Evolutionary conservation across 2,888 invertebrate species (phyloP), one percentile per base, ranked within the genome.

Genomic region (Calephelis perditalis): DNA sequence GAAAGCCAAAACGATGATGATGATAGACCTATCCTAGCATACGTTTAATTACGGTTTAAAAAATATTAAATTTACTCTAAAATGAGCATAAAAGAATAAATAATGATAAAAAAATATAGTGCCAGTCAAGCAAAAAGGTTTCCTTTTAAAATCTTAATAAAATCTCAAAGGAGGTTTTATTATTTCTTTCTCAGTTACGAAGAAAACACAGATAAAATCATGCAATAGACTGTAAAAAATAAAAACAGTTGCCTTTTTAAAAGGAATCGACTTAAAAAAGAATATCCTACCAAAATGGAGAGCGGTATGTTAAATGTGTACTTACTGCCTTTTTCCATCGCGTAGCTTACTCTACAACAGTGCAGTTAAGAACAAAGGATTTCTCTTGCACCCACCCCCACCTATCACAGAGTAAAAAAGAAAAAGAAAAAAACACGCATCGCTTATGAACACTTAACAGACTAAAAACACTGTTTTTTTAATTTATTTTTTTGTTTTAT

Each of bases 311-410:
- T 58, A 54, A 59, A 64, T 64, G 61, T 68, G 69, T 69, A 76
- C 73, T 73, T 81, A 73, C 67, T 77, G 76, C 77, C 75, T 79
- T 79, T 75, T 70, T 68, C 65, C 65, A 66, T 70, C 69, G 72
- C 71, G 72, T 68, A 67, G 43, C 63, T 64, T 65, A 60, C 66
- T 63, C 52, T 59, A 56, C 58, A 63, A 62, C 65, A 70, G 69
- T 78, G 78, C 78, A 78, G 69, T 62, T 59, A 59, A 71, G 80
- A 79, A 82, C 82, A 82, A 82, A 82, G 81, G 76, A 77, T 65
- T 58, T 63, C 58, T 54, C 52, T 57, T 59, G 63, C 66, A 63
- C 63, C 62, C 66, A 69, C 66, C 70, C 64, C 65, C 60, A 63
- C 67, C 67, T 59, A 57, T 61, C 66, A 65, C 62, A 62, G 68